Conservation (phyloP, 1,140 invertebrate genomes). For the Paramacrobiotus metropolitanus region DNA sequence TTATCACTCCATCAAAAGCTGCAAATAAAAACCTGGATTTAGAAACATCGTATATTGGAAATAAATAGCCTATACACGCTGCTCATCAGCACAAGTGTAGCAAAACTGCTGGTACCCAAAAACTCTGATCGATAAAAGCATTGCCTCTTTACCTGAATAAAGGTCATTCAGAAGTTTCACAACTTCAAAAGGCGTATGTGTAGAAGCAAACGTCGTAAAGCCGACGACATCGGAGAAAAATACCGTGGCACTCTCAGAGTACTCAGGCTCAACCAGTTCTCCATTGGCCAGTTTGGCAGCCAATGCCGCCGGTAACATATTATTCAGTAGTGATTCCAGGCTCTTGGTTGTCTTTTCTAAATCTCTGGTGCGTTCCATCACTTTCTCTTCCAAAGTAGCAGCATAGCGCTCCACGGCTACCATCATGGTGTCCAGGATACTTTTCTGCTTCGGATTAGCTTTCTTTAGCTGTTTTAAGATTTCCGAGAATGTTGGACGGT, state of each 20-base stretch:
- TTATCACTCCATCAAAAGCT: conserved; percentile 6
- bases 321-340: background rate
- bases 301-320: background rate
- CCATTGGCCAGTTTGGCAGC: background rate
- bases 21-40: background rate
- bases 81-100: no score
- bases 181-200: background rate
- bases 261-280: background rate
- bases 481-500: background rate
- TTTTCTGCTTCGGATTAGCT: background rate
- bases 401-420: background rate
- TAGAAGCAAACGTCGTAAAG: background rate
- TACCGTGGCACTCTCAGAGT: background rate
- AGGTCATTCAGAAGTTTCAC: background rate
- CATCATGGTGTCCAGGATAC: background rate
- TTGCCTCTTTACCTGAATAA: background rate
- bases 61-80: no score
- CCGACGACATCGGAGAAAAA: background rate
- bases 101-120: no score
- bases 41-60: no score
- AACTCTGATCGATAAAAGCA: no score
- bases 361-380: background rate
- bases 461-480: background rate
- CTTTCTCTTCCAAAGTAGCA: background rate
- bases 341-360: background rate